Evolutionary conservation across 2,888 invertebrate species (phyloP).

Genomic region (Dryomyza anilis): DNA sequence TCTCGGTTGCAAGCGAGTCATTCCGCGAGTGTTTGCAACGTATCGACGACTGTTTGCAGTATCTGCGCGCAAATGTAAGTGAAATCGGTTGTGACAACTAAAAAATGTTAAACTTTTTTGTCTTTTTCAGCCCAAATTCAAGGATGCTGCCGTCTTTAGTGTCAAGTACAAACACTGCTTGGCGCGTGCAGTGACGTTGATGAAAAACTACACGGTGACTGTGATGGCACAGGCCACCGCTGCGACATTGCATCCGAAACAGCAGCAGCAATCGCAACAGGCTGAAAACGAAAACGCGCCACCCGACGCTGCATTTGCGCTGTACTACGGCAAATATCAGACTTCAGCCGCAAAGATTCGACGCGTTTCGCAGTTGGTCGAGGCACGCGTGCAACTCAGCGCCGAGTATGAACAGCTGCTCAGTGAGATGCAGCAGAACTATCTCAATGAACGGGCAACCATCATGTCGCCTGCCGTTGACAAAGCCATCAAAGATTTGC

Average conservation of each 20-base stretch:
- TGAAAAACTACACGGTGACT: constrained; percentile 78
- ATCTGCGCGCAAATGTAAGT: constrained; percentile 80
- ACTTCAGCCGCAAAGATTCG: constrained; percentile 86
- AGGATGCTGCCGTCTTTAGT: constrained; percentile 81
- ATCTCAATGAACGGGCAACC: constrained; percentile 73
- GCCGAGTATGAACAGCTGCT: constrained; percentile 77
- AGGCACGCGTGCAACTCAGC: constrained; percentile 73
- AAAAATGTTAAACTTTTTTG: too few species aligned
- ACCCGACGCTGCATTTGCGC: constrained; percentile 75
- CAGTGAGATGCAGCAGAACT: constrained; percentile 81
- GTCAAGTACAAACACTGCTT: constrained; percentile 86
- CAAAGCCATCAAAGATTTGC: constrained; percentile 71
- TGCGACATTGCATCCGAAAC: constrained; percentile 66
- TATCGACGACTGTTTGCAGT: constrained; percentile 85
- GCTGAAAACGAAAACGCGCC: constrained; percentile 45
- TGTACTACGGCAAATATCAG: constrained; percentile 94
- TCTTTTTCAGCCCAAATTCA: constrained; percentile 72
- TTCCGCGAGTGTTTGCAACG: constrained; percentile 82
- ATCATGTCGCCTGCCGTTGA: constrained; percentile 74
- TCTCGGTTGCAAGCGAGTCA: constrained; percentile 82
- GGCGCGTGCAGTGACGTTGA: constrained; percentile 77
- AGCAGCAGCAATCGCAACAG: constrained; percentile 6
- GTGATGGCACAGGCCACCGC: constrained; percentile 80
- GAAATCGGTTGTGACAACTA: neutral
- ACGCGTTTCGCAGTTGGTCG: constrained; percentile 81